These are phyloP conservation scores for Miopithecus talapoin DNA, from an alignment of 2,797 vertebrate species.

Conservation along the genomic window DNA sequence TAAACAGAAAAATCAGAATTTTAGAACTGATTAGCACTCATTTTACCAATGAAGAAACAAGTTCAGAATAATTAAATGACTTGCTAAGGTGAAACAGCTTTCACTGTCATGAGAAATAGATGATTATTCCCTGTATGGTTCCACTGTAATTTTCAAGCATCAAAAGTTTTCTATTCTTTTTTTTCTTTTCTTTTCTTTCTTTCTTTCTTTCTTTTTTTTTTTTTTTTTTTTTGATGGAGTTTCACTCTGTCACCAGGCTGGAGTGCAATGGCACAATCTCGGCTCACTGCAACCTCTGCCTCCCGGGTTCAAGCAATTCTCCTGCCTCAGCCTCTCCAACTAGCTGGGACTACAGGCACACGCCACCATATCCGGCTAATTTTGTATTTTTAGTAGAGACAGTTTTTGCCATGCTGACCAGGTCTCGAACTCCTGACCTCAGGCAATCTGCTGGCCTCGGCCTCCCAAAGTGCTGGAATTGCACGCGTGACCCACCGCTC, in stretches of 20 bases:
- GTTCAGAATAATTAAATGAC: neutral
- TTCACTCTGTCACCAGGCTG: neutral
- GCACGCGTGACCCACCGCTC: neutral
- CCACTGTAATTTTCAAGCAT: neutral
- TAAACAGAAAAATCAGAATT: neutral
- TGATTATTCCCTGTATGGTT: neutral
- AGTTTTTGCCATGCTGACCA: neutral
- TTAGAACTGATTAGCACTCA: neutral
- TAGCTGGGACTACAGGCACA: neutral
- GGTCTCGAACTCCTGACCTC: too few relatives aligned
- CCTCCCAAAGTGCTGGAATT: neutral
- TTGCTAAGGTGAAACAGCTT: neutral
- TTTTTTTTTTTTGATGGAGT: neutral
- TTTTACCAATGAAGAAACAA: neutral
- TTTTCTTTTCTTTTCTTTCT: accelerated
- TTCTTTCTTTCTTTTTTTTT: too few relatives aligned
- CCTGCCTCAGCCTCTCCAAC: neutral
- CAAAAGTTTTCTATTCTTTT: neutral
- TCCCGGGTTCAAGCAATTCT: neutral
- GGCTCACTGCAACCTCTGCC: neutral
- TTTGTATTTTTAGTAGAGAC: neutral
- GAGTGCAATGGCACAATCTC: neutral
- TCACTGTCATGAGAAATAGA: neutral
- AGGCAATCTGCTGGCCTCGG: neutral
- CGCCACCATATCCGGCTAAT: neutral